These are phyloP conservation scores for Eufriesea mexicana DNA, from an alignment of 1,140 invertebrate species.

Conservation along the genomic window DNA sequence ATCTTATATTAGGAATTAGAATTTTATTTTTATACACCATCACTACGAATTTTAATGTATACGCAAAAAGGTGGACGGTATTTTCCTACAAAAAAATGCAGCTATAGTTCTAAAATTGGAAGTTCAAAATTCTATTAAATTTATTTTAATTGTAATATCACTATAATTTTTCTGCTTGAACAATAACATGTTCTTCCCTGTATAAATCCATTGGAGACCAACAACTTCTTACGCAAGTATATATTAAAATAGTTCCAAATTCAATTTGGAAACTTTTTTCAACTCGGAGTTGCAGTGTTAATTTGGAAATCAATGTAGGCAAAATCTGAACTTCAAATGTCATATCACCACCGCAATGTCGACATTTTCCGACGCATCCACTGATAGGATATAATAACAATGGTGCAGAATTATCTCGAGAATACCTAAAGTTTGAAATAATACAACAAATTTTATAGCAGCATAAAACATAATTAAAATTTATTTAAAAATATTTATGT, in stretches of 20 bases:
- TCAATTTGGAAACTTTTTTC: slow-evolving; percentile 85
- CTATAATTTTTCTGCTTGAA: slow-evolving; percentile 87
- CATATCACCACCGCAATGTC: slow-evolving; percentile 87
- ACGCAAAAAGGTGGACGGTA: slow-evolving; percentile 77
- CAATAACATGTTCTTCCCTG: slow-evolving; percentile 88
- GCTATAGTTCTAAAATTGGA: slow-evolving; percentile 51
- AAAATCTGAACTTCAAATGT: slow-evolving; percentile 92
- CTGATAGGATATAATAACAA: slow-evolving; percentile 86
- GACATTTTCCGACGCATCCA: slow-evolving; percentile 84
- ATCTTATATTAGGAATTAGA: slow-evolving; percentile 26
- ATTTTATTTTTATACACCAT: slow-evolving; percentile 31
- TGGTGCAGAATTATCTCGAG: slow-evolving; percentile 85
- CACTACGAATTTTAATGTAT: slow-evolving; percentile 58
- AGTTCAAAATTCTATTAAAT: slow-evolving; percentile 58
- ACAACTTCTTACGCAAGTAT: slow-evolving; percentile 91
- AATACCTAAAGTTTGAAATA: slow-evolving; percentile 84
- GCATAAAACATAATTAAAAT: slow-evolving; percentile 26
- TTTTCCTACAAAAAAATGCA: slow-evolving; percentile 65
- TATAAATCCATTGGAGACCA: slow-evolving; percentile 88
- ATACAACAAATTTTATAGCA: background rate
- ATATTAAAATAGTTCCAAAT: slow-evolving; percentile 91
- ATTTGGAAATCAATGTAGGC: slow-evolving; percentile 88
- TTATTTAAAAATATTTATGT: background rate
- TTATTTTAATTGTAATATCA: slow-evolving; percentile 50
- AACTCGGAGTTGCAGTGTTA: slow-evolving; percentile 83